These are phyloP conservation scores for Bostrychus sinensis DNA, from an alignment of 2,113 vertebrate species.

Conservation along the genomic window DNA sequence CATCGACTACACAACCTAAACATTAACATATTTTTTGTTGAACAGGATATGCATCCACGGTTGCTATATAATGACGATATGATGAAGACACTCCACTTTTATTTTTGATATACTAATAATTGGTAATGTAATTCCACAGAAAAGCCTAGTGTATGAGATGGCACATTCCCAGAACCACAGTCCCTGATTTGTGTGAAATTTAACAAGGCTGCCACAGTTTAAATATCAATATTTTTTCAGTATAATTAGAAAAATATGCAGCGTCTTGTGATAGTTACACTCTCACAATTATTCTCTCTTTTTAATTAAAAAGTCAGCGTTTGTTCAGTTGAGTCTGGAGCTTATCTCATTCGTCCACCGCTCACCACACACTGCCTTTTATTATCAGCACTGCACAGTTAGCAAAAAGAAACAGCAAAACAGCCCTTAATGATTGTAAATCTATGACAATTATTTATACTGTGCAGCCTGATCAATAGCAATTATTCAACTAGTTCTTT, in stretches of 20 bases:
- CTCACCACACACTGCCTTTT: not conserved
- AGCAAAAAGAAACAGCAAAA: not conserved
- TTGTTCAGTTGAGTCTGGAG: not conserved
- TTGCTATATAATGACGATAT: too few species aligned
- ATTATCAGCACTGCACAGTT: not conserved
- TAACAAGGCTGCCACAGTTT: not conserved
- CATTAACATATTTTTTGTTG: too few species aligned
- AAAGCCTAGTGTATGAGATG: too few species aligned
- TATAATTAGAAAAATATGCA: conserved; percentile 1
- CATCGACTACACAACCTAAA: too few species aligned
- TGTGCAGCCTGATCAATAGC: conserved; percentile 27
- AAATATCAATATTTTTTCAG: not conserved
- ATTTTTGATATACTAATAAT: too few species aligned
- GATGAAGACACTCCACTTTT: too few species aligned
- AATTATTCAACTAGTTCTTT: conserved; percentile 24
- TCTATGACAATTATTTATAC: conserved; percentile 27
- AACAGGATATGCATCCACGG: too few species aligned
- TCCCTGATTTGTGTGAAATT: not conserved
- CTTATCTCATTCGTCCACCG: not conserved
- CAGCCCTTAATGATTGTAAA: not conserved
- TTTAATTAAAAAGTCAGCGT: conserved; percentile 1
- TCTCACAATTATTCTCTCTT: not conserved
- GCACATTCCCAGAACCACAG: conserved; percentile 1
- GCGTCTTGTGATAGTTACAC: not conserved
- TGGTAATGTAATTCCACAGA: too few species aligned